Base-by-base conservation (phyloP, 2,888 invertebrate species). In the Leptogaster cylindrica region DNA sequence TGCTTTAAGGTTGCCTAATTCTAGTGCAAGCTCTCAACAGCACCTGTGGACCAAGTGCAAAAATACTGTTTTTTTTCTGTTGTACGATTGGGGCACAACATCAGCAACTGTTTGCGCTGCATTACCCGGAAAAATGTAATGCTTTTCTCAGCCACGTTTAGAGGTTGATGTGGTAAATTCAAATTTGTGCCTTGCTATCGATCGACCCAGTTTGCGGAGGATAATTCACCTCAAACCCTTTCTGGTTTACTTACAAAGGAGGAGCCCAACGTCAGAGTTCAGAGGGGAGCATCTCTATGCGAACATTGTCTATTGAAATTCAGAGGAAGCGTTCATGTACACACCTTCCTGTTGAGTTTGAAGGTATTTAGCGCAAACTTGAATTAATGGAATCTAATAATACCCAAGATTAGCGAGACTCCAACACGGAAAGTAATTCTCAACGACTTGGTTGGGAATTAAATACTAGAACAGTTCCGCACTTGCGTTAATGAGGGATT, bases 331-430 rank as follows among this genome's bases (percentile, higher is more conserved):
- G 27, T 5, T 14, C 27, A 23, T 28, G 20, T 28, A n/a, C 16
- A n/a, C 14, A 27, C 2, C 7, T 16, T 27, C 10, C 8, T 18
- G 28, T 18, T 8, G 16, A 20, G 12, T 44, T 61, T 28, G 28
- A 41, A 18, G 16, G 44, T 28, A 61, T 41, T 61, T 61, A 61
- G 36, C 28, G 61, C 44, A 61, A 61, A 28, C 27, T 44, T 44
- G 44, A 44, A 61, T 61, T 61, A 61, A 61, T 61, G 61, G 27
- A 44, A 44, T 44, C 44, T 61, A 61, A 61, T 61, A 61, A 41
- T 36, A 36, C 44, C 16, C 44, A 18, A 18, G 18, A 16, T 44
- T 41, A 27, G 28, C n/a, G 44, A 44, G 41, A 61, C 44, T 44
- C 61, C 44, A 27, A 44, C 28, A 18, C 14, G 44, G 39, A 44